These are phyloP conservation scores for Agrilus planipennis DNA, from an alignment of 1,140 invertebrate genomes.

Conservation along the genomic window DNA sequence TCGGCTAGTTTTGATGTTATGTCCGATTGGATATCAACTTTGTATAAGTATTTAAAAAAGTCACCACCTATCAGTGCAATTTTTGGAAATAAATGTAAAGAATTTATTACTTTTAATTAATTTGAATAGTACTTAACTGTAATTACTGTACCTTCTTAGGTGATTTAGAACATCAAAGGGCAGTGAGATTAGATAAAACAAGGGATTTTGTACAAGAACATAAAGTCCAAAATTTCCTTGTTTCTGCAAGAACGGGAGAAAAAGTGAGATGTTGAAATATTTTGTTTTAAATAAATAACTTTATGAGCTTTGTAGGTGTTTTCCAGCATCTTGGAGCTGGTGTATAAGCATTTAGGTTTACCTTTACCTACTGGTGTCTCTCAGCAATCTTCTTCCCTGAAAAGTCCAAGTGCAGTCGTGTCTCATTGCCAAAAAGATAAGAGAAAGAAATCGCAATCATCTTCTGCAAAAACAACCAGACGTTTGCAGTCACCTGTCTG, in stretches of 20 bases:
- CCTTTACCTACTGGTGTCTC: too few species aligned
- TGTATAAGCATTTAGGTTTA: constrained; percentile 23
- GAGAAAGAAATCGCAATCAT: too few species aligned
- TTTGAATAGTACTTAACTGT: neutral
- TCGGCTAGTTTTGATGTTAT: constrained; percentile 67
- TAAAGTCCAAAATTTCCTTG: constrained; percentile 58
- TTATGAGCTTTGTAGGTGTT: constrained; percentile 18
- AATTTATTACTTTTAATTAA: constrained; percentile 1
- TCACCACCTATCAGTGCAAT: constrained; percentile 52
- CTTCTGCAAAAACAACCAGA: too few species aligned
- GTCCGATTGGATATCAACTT: constrained; percentile 56
- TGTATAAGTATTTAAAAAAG: constrained; percentile 43
- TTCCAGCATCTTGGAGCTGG: constrained; percentile 20
- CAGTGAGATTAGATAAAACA: constrained; percentile 67
- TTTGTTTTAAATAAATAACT: constrained; percentile 7
- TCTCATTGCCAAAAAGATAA: too few species aligned
- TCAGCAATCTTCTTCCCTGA: too few species aligned
- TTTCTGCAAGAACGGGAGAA: constrained; percentile 83
- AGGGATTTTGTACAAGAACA: constrained; percentile 66
- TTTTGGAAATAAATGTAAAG: constrained; percentile 74
- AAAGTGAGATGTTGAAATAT: constrained; percentile 46
- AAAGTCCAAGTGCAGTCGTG: too few species aligned
- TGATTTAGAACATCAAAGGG: constrained; percentile 77
- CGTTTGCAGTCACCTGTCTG: too few species aligned
- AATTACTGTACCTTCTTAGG: constrained; percentile 32